Evolutionary conservation across 1,140 invertebrate species (phyloP), one percentile per base, ranked within the genome.

Genomic region (Acromyrmex heyeri): DNA sequence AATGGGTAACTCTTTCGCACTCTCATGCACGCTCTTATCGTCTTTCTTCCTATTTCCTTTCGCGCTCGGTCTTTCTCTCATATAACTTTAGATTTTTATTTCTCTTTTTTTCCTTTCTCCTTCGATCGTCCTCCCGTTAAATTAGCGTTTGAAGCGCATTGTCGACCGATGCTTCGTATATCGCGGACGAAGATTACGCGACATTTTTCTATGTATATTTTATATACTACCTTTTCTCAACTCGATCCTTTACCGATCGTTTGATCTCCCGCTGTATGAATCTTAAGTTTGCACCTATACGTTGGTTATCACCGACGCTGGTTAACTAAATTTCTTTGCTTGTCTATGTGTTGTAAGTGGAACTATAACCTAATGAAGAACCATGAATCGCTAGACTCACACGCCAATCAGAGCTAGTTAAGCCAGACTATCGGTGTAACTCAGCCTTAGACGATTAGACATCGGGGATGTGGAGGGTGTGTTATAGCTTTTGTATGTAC

Each of bases 101-200:
- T 62, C 55, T 53, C 34, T 48, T 61, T 70, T 44, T 48, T 64
- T 57, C 38, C 59, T 67, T 18, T 34, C 48, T 34, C 38, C 8
- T 21, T 55, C 34, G 44, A 53, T 59, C 50, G 21, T 61, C n/a
- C 55, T 69, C 50, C 44, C 24, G 50, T 87, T 53, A 70, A 79
- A 76, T 72, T 48, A 62, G 85, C 77, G 69, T 75, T 89, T 87
- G 27, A 82, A 57, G 21, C 59, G 64, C n/a, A 57, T 24, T 55
- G 50, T 81, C 86, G 76, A 90, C 50, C 79, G 90, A 90, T 76
- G 89, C 59, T 88, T 65, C 82, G 88, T 90, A 87, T 73, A 88
- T 87, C 90, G 77, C 85, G 85, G 82, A 87, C 86, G 78, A 86
- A 87, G 86, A 86, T 70, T 86, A 88, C 81, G 87, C 67, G 34